Conservation (phyloP, 1,140 invertebrate genomes). For the Sycophaga agraensis region DNA sequence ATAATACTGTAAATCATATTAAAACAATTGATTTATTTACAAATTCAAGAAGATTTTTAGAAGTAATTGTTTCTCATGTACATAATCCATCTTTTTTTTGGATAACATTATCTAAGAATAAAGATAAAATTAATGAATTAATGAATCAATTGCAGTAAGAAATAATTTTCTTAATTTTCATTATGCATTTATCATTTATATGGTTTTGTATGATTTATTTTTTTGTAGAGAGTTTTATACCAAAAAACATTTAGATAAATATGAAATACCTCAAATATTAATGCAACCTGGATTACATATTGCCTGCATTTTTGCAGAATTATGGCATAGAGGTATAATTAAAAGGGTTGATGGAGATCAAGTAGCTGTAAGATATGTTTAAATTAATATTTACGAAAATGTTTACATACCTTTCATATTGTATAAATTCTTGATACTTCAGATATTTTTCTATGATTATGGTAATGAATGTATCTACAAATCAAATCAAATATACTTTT, state of each 20-base stretch:
- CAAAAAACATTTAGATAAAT: slow-evolving; percentile 23
- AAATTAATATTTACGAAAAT: background rate
- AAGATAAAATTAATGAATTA: slow-evolving; percentile 31
- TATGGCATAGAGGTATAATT: slow-evolving; percentile 50
- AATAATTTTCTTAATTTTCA: background rate
- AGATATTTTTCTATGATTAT: slow-evolving; percentile 53
- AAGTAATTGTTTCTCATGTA: slow-evolving; percentile 39
- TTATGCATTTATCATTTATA: slow-evolving; percentile 2
- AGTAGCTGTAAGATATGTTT: slow-evolving; percentile 33
- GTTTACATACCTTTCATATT: background rate
- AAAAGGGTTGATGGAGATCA: slow-evolving; percentile 39
- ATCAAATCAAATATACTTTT: slow-evolving; percentile 38
- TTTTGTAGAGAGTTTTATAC: slow-evolving; percentile 45
- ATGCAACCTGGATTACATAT: slow-evolving; percentile 46
- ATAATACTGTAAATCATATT: slow-evolving; percentile 42
- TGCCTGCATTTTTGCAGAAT: slow-evolving; percentile 38
- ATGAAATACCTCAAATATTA: slow-evolving; percentile 39
- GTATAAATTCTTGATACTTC: background rate
- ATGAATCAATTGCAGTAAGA: slow-evolving; percentile 46
- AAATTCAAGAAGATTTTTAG: slow-evolving; percentile 16
- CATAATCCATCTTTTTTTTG: slow-evolving; percentile 51
- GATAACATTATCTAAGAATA: slow-evolving; percentile 39
- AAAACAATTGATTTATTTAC: slow-evolving; percentile 29
- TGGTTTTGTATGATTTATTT: too few species aligned
- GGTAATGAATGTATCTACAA: slow-evolving; percentile 43